Evolutionary conservation across 2,113 vertebrate species (phyloP), one percentile per base, ranked within the genome.

Genomic region (Lepus americanus): DNA sequence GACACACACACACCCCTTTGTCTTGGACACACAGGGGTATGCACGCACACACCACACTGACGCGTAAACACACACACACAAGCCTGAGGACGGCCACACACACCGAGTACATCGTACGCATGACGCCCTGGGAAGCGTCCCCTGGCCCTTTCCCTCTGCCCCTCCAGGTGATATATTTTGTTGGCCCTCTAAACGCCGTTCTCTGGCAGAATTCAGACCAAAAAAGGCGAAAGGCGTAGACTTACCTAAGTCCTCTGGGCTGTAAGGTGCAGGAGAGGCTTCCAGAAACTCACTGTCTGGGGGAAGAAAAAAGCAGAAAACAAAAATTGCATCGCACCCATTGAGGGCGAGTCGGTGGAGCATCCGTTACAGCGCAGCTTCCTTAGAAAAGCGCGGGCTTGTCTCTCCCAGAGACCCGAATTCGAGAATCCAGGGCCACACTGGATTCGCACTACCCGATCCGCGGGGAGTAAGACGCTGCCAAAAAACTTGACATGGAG

Each of bases 181-280:
- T 81, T 23, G 0, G 19, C 6, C 49, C 49, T 22, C 69, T 9
- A 72, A 27, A 69, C 44, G 7, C 0, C 2, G 10, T 61, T 66
- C 72, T 22, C 8, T 1, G 10, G 55, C 4, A 9, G 79, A 81
- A 90, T 36, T 59, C 3, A 3, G 5, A 27, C 63, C 13, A 36
- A 61, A 51, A 87, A 92, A 63, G 76, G 23, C 69, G 93, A 94
- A 96, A 93, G 51, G 51, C 11, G 59, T 76, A 53, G 74, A 98
- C 98, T 98, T 98, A 98, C 98, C 98, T 74, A 98, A 96, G 81
- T 98, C 97, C 96, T 98, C 97, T 61, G 96, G 89, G 94, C 81
- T 92, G 96, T 98, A 98, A 84, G 97, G 94, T 27, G 89, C 89
- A 20, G 98, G 80, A 69, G 95, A 78, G 87, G 93, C 94, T 96